Evolutionary conservation across 2,113 vertebrate species (phyloP), one percentile per base, ranked within the genome.

Genomic region (Elgaria multicarinata): DNA sequence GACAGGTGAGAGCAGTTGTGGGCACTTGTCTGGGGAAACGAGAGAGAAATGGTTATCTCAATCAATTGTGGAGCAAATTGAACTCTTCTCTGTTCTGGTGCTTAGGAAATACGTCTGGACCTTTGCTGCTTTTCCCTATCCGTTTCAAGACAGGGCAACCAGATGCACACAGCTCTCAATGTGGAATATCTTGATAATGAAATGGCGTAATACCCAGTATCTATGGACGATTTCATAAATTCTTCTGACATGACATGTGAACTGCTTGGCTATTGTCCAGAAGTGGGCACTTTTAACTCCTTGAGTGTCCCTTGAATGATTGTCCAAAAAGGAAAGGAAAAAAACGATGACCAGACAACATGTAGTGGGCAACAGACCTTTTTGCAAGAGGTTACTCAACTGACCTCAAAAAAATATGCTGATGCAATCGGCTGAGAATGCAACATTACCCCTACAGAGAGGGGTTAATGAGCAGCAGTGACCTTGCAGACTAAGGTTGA

Each of bases 371-470:
- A 85, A 55, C 22, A 36, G 77, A 33, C 18, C 24, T 90, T 83
- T 90, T 74, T 12, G 24, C 50, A 83, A 66, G 64, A 90, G 12
- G 46, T 16, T n/a, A 46, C 86, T 88, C 78, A 88, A 90, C 13
- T 50, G 2, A 85, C 71, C 13, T 42, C 69, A 62, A 78, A 62
- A 62, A 85, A 87, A 90, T 67, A 10, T 5, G 58, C 88, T n/a
- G 62, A 87, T 14, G 14, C 13, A 71, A 36, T 36, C 58, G 14
- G n/a, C 55, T 83, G 76, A 7, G n/a, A 69, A 77, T 6, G 7
- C 53, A 82, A 42, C 1, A 50, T 79, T 83, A 77, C 39, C 66
- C 28, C 36, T 85, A 86, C 83, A 0, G 2, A 77, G 58, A 44
- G 3, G 62, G 22, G 31, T 76, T 89, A 90, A 62, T 64, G 76